These are phyloP conservation scores for Diabrotica undecimpunctata DNA, from an alignment of 1,140 invertebrate genomes.

Conservation along the genomic window DNA sequence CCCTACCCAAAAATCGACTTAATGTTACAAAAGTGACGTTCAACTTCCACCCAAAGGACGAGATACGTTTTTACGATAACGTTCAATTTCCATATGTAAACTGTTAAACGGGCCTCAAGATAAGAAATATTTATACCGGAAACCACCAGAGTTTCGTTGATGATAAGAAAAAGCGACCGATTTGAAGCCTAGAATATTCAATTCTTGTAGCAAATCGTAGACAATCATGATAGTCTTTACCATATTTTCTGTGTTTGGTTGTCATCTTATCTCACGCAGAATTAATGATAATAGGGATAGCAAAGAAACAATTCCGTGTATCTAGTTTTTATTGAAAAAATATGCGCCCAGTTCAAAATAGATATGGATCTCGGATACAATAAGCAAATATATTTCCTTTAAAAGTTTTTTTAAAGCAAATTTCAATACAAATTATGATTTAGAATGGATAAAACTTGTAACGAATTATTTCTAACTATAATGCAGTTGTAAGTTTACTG, in stretches of 20 bases:
- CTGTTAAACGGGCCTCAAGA: background rate
- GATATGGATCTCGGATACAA: too few relatives aligned
- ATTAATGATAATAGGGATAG: background rate
- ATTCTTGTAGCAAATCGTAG: background rate
- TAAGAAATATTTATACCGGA: background rate
- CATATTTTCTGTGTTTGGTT: background rate
- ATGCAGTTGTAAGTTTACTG: too few relatives aligned
- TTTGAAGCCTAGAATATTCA: background rate
- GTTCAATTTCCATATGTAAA: conserved; percentile 1
- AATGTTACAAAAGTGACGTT: background rate
- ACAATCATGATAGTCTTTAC: background rate
- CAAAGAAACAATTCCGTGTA: background rate
- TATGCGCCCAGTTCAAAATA: too few relatives aligned
- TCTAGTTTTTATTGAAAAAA: too few relatives aligned
- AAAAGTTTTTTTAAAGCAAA: too few relatives aligned
- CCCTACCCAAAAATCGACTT: background rate
- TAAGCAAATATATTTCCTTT: too few relatives aligned
- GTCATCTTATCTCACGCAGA: background rate
- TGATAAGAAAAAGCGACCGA: background rate
- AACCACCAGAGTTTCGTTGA: background rate
- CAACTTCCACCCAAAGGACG: background rate
- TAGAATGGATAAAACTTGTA: too few relatives aligned
- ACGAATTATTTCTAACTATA: too few relatives aligned
- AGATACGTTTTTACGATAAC: background rate
- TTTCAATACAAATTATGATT: too few relatives aligned